Evolutionary conservation across 2,888 invertebrate genomes (phyloP).

Genomic region (Hemistola chrysoprasaria): DNA sequence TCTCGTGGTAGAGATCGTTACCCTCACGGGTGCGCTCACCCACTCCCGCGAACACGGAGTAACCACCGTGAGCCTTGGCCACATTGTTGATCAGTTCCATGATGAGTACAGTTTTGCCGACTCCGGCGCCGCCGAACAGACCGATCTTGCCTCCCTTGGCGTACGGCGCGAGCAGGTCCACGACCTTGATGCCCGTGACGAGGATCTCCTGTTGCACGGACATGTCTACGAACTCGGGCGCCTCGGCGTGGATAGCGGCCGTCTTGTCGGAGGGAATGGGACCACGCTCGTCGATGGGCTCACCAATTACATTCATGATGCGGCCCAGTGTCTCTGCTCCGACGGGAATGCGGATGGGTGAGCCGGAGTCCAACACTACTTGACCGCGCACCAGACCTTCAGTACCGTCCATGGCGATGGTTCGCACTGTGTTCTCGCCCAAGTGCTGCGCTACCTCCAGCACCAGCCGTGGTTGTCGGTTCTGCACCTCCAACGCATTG

Average conservation of each 20-base stretch:
- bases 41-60: conserved; percentile 97
- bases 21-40: conserved; percentile 98
- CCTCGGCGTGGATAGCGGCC: conserved; percentile 94
- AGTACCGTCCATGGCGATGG: conserved; percentile 97
- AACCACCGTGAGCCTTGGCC: conserved; percentile 97
- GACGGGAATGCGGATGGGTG: conserved; percentile 95
- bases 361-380: conserved; percentile 90
- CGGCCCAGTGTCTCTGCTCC: conserved; percentile 95
- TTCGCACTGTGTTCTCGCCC: conserved; percentile 94
- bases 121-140: conserved; percentile 96
- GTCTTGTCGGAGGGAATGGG: conserved; percentile 90
- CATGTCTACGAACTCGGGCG: conserved; percentile 96
- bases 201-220: conserved; percentile 95
- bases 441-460: conserved; percentile 96
- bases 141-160: conserved; percentile 98
- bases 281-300: conserved; percentile 94
- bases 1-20: conserved; percentile 97
- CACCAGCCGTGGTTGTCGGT: conserved; percentile 89
- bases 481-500: conserved; percentile 96
- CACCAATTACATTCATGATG: conserved; percentile 96
- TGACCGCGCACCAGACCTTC: conserved; percentile 96
- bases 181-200: conserved; percentile 97
- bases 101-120: conserved; percentile 97
- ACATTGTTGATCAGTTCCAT: conserved; percentile 99
- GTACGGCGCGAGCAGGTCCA: conserved; percentile 95